Conservation (phyloP, 2,888 invertebrate species). For the Villa cingulata region DNA sequence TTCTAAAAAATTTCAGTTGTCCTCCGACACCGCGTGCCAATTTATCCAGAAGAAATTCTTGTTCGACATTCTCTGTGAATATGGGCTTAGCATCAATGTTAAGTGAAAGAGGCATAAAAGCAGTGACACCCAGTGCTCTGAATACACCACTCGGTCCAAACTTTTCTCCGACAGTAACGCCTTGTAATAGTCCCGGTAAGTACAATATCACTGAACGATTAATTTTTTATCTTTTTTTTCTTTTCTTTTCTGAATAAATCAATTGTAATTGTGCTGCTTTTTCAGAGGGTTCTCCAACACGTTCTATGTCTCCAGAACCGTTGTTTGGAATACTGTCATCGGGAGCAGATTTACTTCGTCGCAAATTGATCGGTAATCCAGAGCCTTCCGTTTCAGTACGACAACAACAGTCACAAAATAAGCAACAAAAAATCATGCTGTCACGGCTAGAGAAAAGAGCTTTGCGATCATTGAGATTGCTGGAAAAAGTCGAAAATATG, state of each 20-base stretch:
- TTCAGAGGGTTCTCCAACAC: slow-evolving; percentile 42
- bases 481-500: slow-evolving; percentile 53
- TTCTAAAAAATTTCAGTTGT: slow-evolving; percentile 21
- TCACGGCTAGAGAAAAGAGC: slow-evolving; percentile 33
- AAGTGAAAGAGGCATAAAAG: slow-evolving; percentile 62
- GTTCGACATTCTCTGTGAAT: slow-evolving; percentile 61
- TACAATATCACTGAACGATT: background rate
- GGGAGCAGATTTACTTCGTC: slow-evolving; percentile 50
- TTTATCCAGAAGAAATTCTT: slow-evolving; percentile 64
- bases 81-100: slow-evolving; percentile 59
- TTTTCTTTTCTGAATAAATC: background rate
- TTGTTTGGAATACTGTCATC: slow-evolving; percentile 45
- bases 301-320: slow-evolving; percentile 33
- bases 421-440: slow-evolving; percentile 30
- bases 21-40: slow-evolving; percentile 37
- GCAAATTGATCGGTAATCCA: slow-evolving; percentile 44
- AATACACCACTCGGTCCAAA: slow-evolving; percentile 49
- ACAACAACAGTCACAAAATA: slow-evolving; percentile 25
- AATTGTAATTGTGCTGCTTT: no score
- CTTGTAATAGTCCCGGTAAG: slow-evolving; percentile 68
- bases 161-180: slow-evolving; percentile 73
- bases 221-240: background rate
- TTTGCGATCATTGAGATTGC: slow-evolving; percentile 41
- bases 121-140: slow-evolving; percentile 52
- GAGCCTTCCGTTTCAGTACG: slow-evolving; percentile 21